Evolutionary conservation across 2,888 invertebrate species (phyloP).

Genomic region (Hydropsyche betteni): DNA sequence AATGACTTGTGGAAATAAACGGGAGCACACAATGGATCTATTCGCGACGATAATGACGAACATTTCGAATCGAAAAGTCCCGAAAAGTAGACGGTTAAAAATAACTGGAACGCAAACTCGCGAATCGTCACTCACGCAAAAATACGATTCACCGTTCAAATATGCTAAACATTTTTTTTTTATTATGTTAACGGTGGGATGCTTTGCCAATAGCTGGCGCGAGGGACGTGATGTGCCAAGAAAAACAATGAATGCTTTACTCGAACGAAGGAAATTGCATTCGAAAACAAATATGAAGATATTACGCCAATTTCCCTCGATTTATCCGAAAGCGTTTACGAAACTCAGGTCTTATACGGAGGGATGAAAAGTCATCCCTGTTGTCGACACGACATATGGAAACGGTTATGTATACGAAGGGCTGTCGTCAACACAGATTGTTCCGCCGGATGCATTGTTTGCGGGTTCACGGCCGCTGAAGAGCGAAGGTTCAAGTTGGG

Average conservation of each 20-base stretch:
- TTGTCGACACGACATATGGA: too few species aligned
- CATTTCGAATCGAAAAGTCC: background rate
- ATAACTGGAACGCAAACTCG: background rate
- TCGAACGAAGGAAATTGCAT: conserved; percentile 27
- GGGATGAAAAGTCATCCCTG: background rate
- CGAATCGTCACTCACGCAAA: background rate
- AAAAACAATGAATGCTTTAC: conserved; percentile 20
- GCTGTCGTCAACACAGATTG: background rate
- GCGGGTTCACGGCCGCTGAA: conserved; percentile 9
- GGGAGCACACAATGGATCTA: too few species aligned
- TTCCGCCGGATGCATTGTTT: conserved; percentile 2
- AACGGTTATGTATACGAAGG: too few species aligned
- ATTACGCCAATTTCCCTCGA: conserved; percentile 20
- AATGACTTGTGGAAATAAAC: background rate
- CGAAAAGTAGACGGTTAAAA: background rate
- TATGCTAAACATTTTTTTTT: conserved; percentile 11
- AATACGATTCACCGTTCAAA: background rate
- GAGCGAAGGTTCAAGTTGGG: conserved; percentile 29
- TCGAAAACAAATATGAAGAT: conserved; percentile 1
- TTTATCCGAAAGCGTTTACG: background rate
- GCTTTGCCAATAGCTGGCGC: conserved; percentile 22
- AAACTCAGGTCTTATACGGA: background rate
- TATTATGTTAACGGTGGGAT: conserved; percentile 10
- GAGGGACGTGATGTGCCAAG: conserved; percentile 12
- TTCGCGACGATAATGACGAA: too few species aligned